Evolutionary conservation across 2,797 vertebrate species (phyloP), one percentile per base, ranked within the genome.

Genomic region (Psittacula echo): DNA sequence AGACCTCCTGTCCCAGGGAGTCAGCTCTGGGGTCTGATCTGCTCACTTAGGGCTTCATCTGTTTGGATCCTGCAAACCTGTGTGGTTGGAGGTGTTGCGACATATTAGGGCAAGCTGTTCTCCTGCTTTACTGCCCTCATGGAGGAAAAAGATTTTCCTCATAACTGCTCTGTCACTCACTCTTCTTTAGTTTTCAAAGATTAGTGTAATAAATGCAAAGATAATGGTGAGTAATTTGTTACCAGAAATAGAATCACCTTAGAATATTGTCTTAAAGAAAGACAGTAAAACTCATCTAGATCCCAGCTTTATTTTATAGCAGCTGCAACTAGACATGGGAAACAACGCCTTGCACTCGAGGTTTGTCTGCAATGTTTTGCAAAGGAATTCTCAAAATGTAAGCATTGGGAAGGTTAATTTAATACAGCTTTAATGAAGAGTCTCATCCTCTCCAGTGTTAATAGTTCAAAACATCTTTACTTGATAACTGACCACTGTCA

Each of bases 401-500:
- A 94, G 45, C 67, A 80, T 79, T 89, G 53, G 56, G 77, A 95
- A 90, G 79, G 85, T 87, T 96, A 92, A 94, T 93, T 94, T 72
- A 71, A 70, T 94, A 37, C 72, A 66, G 74, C 86, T 77, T 90
- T 94, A 93, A 95, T 34, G 1, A 95, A 91, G 70, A 86, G 30
- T 64, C 23, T 90, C 85, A 85, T 89, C 86, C 80, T 89, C 79
- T 68, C 48, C 88, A 76, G 94, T 37, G 75, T 75, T 92, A 89
- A 86, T 90, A 56, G 70, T 93, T 95, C 87, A 80, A 93, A 95
- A 87, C 61, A 81, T 91, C 92, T 97, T 96, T 81, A 70, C 54
- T 88, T 94, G 81, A 89, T 94, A 96, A 90, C 42, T 85, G 96
- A 92, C 91, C 95, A 81, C 86, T 95, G 81, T 92, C 81, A 96